A percentile compares a stretch with the other conserved stretches of the same genome.
Evolutionary conservation across 2,797 vertebrate genomes (phyloP).

Genomic region (Cirrhinus mrigala): DNA sequence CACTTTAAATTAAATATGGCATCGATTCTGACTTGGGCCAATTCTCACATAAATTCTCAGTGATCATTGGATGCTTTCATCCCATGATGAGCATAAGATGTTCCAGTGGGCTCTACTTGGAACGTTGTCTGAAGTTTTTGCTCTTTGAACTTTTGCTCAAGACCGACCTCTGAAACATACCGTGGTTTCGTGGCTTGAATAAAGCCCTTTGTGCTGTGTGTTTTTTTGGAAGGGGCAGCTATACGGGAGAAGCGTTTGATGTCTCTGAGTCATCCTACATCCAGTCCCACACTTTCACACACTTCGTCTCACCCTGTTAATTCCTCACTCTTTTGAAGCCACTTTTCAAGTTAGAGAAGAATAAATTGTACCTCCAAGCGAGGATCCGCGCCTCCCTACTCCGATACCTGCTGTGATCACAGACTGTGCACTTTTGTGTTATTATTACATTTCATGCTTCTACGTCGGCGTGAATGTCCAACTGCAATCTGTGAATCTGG

Average conservation of each 20-base stretch:
- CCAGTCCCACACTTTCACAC: constrained; percentile 56
- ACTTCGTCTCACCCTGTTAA: constrained; percentile 71
- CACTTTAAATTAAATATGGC: background rate
- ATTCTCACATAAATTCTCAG: background rate
- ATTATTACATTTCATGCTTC: constrained; percentile 81
- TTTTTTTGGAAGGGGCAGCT: constrained; percentile 51
- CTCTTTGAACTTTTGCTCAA: constrained; percentile 37
- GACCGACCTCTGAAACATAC: constrained; percentile 1
- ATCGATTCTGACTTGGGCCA: background rate
- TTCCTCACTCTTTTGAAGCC: constrained; percentile 77
- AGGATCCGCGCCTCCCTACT: constrained; percentile 58
- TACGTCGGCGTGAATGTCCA: constrained; percentile 72
- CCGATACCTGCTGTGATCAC: constrained; percentile 82
- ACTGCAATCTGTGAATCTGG: constrained; percentile 63
- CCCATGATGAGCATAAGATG: background rate
- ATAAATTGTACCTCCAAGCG: constrained; percentile 81
- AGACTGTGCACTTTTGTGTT: constrained; percentile 78
- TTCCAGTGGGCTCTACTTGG: constrained; percentile 9
- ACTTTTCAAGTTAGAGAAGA: constrained; percentile 78
- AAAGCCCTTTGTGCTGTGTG: constrained; percentile 25
- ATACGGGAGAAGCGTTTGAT: constrained; percentile 68
- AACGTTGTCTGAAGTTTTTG: constrained; percentile 4
- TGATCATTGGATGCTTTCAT: constrained; percentile 15
- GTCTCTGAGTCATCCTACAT: constrained; percentile 58
- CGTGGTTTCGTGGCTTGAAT: constrained; percentile 23